Conservation (phyloP, 2,113 vertebrate genomes). For the Canis aureus region DNA sequence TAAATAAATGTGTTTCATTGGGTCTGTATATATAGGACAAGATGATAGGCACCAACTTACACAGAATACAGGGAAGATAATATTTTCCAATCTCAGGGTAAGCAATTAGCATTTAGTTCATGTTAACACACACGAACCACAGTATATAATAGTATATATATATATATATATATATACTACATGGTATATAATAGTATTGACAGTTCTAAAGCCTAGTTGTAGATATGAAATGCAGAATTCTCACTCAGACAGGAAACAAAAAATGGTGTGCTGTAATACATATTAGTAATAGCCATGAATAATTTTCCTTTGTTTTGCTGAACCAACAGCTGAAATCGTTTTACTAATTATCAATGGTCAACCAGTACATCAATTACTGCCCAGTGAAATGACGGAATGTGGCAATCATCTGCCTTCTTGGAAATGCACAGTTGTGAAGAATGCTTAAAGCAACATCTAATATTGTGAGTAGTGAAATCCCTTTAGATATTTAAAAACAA, state of each 20-base stretch:
- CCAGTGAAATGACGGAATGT: slow-evolving; percentile 13
- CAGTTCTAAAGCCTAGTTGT: not conserved
- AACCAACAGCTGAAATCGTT: slow-evolving; percentile 28
- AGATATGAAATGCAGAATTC: not conserved
- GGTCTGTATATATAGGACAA: not conserved
- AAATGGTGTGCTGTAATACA: not conserved
- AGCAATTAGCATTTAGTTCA: not conserved
- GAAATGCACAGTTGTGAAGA: slow-evolving; percentile 16
- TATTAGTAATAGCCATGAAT: not conserved
- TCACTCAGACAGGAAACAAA: not conserved
- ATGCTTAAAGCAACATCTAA: not conserved
- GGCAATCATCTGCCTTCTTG: not conserved
- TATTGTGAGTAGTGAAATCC: slow-evolving; percentile 22
- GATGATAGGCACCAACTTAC: not conserved
- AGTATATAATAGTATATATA: too few species aligned
- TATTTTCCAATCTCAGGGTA: slow-evolving; percentile 14
- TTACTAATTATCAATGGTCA: slow-evolving; percentile 30
- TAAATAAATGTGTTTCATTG: slow-evolving; percentile 19
- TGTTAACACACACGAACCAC: not conserved
- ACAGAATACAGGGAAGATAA: not conserved
- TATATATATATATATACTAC: too few species aligned
- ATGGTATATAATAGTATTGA: not conserved
- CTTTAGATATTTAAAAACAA: slow-evolving; percentile 44
- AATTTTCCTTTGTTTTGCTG: slow-evolving; percentile 52
- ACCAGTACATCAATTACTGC: slow-evolving; percentile 4